phyloP scores from a whole-genome alignment of 1,140 invertebrate species.

The Drosophila funebris region DNA sequence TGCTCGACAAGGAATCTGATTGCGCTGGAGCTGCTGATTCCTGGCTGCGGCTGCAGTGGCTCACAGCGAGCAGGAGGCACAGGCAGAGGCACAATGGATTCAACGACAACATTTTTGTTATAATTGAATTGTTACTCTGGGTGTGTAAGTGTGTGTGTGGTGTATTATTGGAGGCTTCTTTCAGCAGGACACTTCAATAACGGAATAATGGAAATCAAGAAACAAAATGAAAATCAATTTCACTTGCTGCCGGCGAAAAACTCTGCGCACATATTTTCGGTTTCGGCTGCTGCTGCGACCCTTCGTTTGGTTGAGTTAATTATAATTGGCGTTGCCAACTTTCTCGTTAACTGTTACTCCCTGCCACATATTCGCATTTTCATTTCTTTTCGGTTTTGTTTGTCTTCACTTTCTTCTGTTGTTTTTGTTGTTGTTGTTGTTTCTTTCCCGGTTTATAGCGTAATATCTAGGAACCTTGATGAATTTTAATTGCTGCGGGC shows the following conservation, averaged over 20 bases:
- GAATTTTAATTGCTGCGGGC: constrained; percentile 43
- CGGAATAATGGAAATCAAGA: constrained; percentile 20
- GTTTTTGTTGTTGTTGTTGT: not conserved
- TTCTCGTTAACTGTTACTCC: constrained; percentile 20
- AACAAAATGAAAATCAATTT: constrained; percentile 72
- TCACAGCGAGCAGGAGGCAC: constrained; percentile 23
- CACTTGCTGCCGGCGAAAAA: constrained; percentile 52
- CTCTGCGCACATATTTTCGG: constrained; percentile 69
- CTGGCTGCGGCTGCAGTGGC: constrained; percentile 14
- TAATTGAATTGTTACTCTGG: constrained; percentile 6
- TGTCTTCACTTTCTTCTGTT: not conserved
- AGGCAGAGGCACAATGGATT: constrained; percentile 27
- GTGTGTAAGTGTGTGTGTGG: not conserved
- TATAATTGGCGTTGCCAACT: constrained; percentile 47
- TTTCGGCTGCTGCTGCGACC: constrained; percentile 37
- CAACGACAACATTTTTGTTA: constrained; percentile 13
- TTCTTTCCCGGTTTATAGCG: too few relatives aligned
- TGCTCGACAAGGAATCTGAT: constrained; percentile 36
- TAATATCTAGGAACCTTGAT: constrained; percentile 56
- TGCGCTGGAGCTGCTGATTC: constrained; percentile 18
- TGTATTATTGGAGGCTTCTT: not conserved
- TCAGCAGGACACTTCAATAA: not conserved
- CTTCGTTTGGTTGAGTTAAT: constrained; percentile 46
- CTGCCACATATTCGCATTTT: constrained; percentile 29
- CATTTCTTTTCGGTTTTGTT: constrained; percentile 7